These are phyloP conservation scores for Nineta flava DNA, from an alignment of 2,888 invertebrate species.

Conservation along the genomic window DNA sequence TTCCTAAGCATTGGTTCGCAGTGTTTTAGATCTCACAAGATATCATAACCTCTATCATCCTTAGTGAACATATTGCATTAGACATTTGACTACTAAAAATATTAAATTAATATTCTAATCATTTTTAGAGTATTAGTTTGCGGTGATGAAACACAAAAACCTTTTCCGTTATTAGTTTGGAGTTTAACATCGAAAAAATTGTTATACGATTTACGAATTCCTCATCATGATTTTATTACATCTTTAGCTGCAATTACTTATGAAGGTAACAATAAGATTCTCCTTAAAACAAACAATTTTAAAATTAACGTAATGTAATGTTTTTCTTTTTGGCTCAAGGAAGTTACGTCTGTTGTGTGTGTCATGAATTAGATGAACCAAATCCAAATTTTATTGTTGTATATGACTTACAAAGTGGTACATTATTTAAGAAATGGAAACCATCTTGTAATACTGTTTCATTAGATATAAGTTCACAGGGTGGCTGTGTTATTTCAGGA, in stretches of 20 bases:
- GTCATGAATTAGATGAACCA: slow-evolving; percentile 55
- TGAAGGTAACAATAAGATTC: slow-evolving; percentile 38
- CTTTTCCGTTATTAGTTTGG: slow-evolving; percentile 81
- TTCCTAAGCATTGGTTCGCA: too few species aligned
- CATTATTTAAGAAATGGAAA: slow-evolving; percentile 84
- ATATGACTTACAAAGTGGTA: slow-evolving; percentile 79
- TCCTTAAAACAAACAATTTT: neutral
- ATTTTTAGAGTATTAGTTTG: slow-evolving; percentile 60
- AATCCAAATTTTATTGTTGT: slow-evolving; percentile 80
- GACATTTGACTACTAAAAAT: too few species aligned
- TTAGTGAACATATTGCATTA: too few species aligned
- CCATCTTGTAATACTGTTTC: slow-evolving; percentile 69
- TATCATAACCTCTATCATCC: too few species aligned
- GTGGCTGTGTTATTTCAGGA: slow-evolving; percentile 71
- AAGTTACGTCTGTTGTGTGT: slow-evolving; percentile 55
- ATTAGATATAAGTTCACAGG: slow-evolving; percentile 70
- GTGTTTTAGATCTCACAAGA: too few species aligned
- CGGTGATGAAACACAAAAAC: slow-evolving; percentile 85
- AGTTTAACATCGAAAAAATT: slow-evolving; percentile 69
- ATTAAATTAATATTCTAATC: slow-evolving; percentile 3
- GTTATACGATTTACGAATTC: slow-evolving; percentile 72
- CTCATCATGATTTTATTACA: slow-evolving; percentile 78
- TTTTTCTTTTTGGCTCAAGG: slow-evolving; percentile 30
- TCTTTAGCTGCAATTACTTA: slow-evolving; percentile 69
- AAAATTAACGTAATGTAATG: neutral